phyloP scores from a whole-genome alignment of 2,797 vertebrate genomes.

The Nasua narica region DNA sequence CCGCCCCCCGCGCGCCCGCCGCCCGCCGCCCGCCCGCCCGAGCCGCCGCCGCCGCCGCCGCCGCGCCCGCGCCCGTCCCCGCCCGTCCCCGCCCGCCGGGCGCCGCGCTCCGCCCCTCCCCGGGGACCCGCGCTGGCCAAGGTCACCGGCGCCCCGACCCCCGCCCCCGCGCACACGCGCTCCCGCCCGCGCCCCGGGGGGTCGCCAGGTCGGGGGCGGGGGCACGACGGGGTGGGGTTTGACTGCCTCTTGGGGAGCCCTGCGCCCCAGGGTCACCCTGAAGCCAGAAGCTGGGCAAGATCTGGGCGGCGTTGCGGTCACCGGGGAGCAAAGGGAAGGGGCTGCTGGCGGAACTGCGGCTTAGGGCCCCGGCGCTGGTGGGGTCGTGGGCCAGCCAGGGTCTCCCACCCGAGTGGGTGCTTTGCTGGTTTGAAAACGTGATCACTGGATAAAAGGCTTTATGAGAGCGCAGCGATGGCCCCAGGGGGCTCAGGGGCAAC shows the following conservation, averaged over 20 bases:
- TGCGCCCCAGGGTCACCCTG: not conserved
- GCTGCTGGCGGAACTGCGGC: not conserved
- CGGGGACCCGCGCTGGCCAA: slow-evolving; percentile 39
- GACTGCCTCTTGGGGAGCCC: not conserved
- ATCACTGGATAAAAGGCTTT: no score
- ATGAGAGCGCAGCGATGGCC: not conserved
- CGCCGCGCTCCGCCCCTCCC: slow-evolving; percentile 54
- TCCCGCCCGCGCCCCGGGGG: not conserved
- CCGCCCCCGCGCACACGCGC: not conserved
- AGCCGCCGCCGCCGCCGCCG: slow-evolving; percentile 44
- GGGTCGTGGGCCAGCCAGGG: not conserved
- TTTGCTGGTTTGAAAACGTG: not conserved
- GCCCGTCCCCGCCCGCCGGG: slow-evolving; percentile 48
- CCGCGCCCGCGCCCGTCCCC: slow-evolving; percentile 64
- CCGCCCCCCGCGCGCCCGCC: slow-evolving; percentile 70
- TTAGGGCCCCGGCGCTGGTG: not conserved
- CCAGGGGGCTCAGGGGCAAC: not conserved
- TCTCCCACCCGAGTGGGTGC: not conserved
- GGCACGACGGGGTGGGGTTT: not conserved
- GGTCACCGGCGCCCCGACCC: not conserved
- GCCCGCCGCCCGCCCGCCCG: slow-evolving; percentile 53
- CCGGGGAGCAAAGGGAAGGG: not conserved
- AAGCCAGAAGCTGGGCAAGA: not conserved
- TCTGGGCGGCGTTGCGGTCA: not conserved
- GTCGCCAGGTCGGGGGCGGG: not conserved